phyloP scores from a whole-genome alignment of 2,888 invertebrate species.

The Cancer borealis region DNA sequence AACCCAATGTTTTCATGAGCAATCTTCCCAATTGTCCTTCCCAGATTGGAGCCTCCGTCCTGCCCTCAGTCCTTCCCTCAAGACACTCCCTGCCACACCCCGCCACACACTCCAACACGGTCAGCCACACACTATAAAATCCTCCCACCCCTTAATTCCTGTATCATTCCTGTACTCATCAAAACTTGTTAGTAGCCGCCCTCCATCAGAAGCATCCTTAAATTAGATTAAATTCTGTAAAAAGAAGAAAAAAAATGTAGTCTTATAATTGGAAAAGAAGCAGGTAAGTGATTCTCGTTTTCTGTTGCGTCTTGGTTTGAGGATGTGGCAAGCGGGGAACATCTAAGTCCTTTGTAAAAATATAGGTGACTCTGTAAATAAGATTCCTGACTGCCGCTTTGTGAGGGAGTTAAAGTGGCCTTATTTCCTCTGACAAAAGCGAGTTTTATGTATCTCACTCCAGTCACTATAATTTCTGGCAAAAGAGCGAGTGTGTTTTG shows the following conservation, averaged over 20 bases:
- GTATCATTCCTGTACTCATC: neutral
- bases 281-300: neutral
- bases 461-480: constrained; percentile 10
- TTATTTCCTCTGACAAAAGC: neutral
- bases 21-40: neutral
- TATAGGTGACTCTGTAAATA: neutral
- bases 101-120: neutral
- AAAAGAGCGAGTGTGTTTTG: neutral
- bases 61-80: neutral
- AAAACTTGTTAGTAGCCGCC: neutral
- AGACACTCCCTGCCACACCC: neutral
- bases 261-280: neutral
- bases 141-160: neutral
- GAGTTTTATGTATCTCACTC: neutral
- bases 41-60: neutral
- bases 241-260: neutral
- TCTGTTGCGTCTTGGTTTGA: neutral
- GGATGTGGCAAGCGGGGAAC: neutral
- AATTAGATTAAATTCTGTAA: neutral
- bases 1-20: neutral
- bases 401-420: constrained; percentile 9
- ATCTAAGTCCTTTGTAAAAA: neutral
- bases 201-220: neutral
- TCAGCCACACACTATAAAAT: neutral
- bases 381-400: neutral